Base-by-base conservation (phyloP, 1,140 invertebrate species). In the Radopholus similis region DNA sequence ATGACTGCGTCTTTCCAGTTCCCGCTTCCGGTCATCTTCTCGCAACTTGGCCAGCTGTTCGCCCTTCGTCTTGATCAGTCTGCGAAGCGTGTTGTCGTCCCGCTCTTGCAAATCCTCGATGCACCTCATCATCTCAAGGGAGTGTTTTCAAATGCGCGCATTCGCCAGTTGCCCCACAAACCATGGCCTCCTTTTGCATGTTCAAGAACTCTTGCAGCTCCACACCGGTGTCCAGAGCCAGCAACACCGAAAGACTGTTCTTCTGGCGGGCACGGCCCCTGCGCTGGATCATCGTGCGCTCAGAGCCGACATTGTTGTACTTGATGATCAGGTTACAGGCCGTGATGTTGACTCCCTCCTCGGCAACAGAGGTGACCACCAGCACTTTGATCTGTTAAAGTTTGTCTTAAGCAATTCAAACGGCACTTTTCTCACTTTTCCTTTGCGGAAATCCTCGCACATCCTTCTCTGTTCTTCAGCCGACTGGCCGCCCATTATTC, bases 301-400 rank as follows among this genome's bases (percentile, higher is more conserved):
- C 82, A 69, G 83, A 83, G 40, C 82, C 83, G 18, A 83, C 82
- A 66, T 80, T 74, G 49, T 83, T 77, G 65, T 84, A 84, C 56
- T 83, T 75, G 55, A 84, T 80, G 32, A 84, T 83, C 11, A 84
- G 57, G 68, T 84, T 84, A 67, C 84, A 84, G 47, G 77, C 76
- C 40, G 76, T 66, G 49, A 84, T 83, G 63, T 84, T 84, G 9
- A 62, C 58, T 28, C 84, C 84, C 66, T 84, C 84, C 35, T 84
- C 84, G 23, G 83, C 83, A 21, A 85, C 83, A 4, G 83, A 81
- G n/a, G 84, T 84, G 1, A 84, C 75, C 13, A 78, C 73, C 4
- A 77, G 57, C 37, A 76, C 85, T 82, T 95, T 95, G 32, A 73
- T 18, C n/a, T n/a, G n/a, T n/a, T n/a, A n/a, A n/a, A n/a, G n/a